Evolutionary conservation across 2,113 vertebrate genomes (phyloP).

Genomic region (Dicrurus megarhynchus): DNA sequence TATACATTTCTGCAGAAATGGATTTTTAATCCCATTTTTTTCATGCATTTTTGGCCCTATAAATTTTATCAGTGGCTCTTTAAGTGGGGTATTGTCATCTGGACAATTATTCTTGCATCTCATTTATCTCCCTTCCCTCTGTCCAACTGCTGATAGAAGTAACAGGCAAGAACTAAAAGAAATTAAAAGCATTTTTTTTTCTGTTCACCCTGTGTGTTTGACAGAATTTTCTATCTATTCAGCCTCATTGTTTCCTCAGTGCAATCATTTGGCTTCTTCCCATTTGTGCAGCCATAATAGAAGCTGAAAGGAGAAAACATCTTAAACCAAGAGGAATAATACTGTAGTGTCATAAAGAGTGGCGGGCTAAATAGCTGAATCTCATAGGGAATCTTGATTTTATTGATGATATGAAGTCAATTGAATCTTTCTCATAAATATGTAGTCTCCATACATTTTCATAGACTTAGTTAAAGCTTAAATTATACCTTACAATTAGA

Average conservation of each 20-base stretch:
- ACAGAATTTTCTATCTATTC: slow-evolving; percentile 29
- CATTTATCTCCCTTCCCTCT: background rate
- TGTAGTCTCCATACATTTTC: background rate
- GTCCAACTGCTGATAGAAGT: background rate
- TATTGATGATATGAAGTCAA: background rate
- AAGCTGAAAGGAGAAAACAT: slow-evolving; percentile 10
- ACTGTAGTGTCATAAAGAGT: background rate
- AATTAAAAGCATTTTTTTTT: slow-evolving; percentile 50
- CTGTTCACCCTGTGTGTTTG: background rate
- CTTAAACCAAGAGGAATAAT: slow-evolving; percentile 19
- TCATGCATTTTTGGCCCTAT: background rate
- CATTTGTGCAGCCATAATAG: background rate
- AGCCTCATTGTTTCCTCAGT: slow-evolving; percentile 9
- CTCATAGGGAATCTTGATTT: background rate
- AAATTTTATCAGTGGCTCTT: background rate
- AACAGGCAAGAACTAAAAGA: slow-evolving; percentile 20
- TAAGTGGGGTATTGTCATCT: background rate
- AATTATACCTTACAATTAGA: slow-evolving; percentile 10
- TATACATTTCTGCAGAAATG: background rate
- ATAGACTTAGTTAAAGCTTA: background rate
- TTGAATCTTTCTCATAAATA: slow-evolving; percentile 8
- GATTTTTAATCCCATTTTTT: background rate
- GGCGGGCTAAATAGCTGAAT: background rate
- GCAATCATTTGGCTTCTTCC: slow-evolving; percentile 24
- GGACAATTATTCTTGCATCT: background rate